These are phyloP conservation scores for Bagarius yarrelli DNA, from an alignment of 2,113 vertebrate genomes.

Conservation along the genomic window DNA sequence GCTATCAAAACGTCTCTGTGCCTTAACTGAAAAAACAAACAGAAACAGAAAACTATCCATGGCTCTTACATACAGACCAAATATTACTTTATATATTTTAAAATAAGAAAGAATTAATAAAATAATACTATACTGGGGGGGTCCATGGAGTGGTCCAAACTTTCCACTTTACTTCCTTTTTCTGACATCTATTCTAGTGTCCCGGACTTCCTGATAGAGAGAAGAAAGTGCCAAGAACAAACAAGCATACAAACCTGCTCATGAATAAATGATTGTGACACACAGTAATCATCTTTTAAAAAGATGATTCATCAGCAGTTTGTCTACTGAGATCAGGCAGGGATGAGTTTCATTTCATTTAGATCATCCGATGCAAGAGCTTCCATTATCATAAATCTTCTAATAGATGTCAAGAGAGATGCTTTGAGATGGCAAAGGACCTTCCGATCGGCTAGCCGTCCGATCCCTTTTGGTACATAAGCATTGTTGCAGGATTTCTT, in stretches of 20 bases:
- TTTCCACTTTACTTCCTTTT: conserved; percentile 61
- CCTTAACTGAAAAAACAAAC: not conserved
- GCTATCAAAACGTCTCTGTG: not conserved
- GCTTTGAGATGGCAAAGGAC: conserved; percentile 64
- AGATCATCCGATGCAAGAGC: conserved; percentile 63
- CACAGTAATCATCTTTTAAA: conserved; percentile 65
- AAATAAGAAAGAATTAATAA: not conserved
- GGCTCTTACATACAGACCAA: not conserved
- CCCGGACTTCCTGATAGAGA: conserved; percentile 37
- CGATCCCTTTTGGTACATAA: too few relatives aligned
- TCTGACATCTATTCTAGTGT: conserved; percentile 64
- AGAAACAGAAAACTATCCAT: not conserved
- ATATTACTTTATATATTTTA: not conserved
- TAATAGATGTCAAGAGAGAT: conserved; percentile 64
- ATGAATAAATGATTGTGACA: conserved; percentile 73
- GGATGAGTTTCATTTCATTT: conserved; percentile 45
- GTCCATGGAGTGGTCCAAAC: conserved; percentile 22
- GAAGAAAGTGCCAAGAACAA: conserved; percentile 51
- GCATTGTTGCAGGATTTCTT: too few relatives aligned
- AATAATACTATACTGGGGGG: not conserved
- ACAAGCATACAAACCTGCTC: conserved; percentile 55
- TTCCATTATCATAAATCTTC: conserved; percentile 67
- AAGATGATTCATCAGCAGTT: conserved; percentile 70
- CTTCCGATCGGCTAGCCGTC: too few relatives aligned
- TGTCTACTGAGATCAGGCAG: conserved; percentile 61